These are phyloP conservation scores for Sphaerodactylus townsendi DNA, from an alignment of 2,113 vertebrate species.

Conservation along the genomic window DNA sequence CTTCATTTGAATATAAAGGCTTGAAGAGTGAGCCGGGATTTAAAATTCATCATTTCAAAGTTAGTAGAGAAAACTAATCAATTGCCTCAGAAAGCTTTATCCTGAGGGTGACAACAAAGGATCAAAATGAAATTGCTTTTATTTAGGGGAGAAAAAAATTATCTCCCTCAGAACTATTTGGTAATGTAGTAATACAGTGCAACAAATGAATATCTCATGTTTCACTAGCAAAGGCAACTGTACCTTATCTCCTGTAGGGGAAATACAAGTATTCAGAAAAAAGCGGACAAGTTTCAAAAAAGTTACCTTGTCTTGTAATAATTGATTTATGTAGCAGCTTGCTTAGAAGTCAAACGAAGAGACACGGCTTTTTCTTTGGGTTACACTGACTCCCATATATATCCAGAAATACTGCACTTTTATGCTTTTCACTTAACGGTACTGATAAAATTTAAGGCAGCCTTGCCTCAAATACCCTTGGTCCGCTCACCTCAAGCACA, in stretches of 20 bases:
- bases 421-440: background rate
- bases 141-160: constrained; percentile 49
- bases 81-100: constrained; percentile 45
- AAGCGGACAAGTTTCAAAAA: background rate
- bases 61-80: constrained; percentile 44
- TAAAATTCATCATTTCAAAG: constrained; percentile 35
- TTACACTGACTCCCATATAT: background rate
- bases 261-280: background rate
- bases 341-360: background rate
- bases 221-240: constrained; percentile 29
- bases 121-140: constrained; percentile 54
- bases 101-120: constrained; percentile 45
- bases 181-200: constrained; percentile 31
- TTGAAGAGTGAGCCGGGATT: constrained; percentile 50
- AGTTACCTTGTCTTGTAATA: background rate
- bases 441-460: background rate
- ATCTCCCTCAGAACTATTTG: constrained; percentile 40
- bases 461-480: too few species aligned
- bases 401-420: background rate
- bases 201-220: constrained; percentile 50
- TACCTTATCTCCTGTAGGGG: constrained; percentile 8
- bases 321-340: background rate
- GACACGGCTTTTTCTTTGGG: background rate
- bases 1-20: constrained; percentile 48
- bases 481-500: too few species aligned